Evolutionary conservation across 1,140 invertebrate species (phyloP).

Genomic region (Cecropterus lyciades): DNA sequence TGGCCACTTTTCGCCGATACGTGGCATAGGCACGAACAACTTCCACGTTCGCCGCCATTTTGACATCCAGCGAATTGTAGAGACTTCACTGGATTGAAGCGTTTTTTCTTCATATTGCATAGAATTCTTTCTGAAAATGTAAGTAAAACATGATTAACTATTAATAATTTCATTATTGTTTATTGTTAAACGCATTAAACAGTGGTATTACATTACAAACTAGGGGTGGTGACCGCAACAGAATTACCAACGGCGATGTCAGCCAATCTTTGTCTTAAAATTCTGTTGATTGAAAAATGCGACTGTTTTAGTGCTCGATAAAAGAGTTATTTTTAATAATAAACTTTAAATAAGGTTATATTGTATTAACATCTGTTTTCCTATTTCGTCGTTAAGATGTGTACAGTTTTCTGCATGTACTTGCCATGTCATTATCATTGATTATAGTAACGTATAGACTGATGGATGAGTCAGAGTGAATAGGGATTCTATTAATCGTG

Average conservation of each 20-base stretch:
- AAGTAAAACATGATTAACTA: constrained; percentile 66
- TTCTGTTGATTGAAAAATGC: constrained; percentile 21
- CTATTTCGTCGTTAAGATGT: constrained; percentile 15
- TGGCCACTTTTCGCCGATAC: constrained; percentile 86
- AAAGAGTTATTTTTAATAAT: constrained; percentile 3
- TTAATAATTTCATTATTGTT: not conserved
- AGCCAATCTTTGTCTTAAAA: constrained; percentile 62
- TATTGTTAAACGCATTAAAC: not conserved
- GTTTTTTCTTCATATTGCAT: constrained; percentile 87
- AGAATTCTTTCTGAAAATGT: constrained; percentile 87
- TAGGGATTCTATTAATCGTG: constrained; percentile 62
- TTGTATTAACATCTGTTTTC: constrained; percentile 9
- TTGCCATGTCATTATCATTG: constrained; percentile 84
- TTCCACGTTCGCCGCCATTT: constrained; percentile 91
- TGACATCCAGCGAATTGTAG: constrained; percentile 90
- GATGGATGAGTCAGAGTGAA: constrained; percentile 76
- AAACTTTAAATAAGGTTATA: not conserved
- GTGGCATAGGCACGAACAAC: constrained; percentile 90
- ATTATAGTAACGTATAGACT: constrained; percentile 75
- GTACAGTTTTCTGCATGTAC: constrained; percentile 37
- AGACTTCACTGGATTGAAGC: constrained; percentile 88
- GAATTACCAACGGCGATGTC: constrained; percentile 69
- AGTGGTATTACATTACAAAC: constrained; percentile 26
- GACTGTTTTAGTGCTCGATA: constrained; percentile 5
- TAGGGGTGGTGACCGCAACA: constrained; percentile 64